Percentiles rank a stretch among this genome's conserved stretches.
Conservation (phyloP, 2,797 vertebrate species). For the Protosalanx chinensis region DNA sequence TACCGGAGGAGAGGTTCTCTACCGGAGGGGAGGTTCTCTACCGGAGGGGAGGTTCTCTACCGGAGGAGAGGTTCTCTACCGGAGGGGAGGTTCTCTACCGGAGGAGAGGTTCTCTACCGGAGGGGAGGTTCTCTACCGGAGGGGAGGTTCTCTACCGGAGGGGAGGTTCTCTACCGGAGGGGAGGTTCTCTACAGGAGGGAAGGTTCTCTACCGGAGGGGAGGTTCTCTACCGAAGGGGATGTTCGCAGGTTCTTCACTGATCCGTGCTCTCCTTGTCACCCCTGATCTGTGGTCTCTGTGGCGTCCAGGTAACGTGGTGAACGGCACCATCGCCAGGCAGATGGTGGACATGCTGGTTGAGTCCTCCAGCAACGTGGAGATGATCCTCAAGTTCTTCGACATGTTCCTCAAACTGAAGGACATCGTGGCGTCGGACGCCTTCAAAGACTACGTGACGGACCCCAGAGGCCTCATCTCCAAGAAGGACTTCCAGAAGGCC, state of each 20-base stretch:
- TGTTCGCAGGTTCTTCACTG: too few species aligned
- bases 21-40: neutral
- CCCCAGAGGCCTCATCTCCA: conserved; percentile 91
- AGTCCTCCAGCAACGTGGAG: conserved; percentile 96
- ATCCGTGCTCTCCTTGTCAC: too few species aligned
- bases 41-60: conserved; percentile 7
- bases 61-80: conserved; percentile 75
- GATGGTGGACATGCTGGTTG: conserved; percentile 99
- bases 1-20: neutral
- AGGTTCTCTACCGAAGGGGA: too few species aligned
- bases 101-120: conserved; percentile 78
- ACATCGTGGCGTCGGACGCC: conserved; percentile 92
- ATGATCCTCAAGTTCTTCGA: conserved; percentile 99
- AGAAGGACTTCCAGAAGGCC: conserved; percentile 97
- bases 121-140: conserved; percentile 70
- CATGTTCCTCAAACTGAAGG: conserved; percentile 97
- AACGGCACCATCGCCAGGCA: conserved; percentile 95
- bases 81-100: conserved; percentile 74
- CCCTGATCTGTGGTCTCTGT: neutral
- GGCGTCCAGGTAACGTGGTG: conserved; percentile 86
- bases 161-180: neutral
- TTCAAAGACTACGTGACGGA: conserved; percentile 92
- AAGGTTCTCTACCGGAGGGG: too few species aligned
- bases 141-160: neutral
- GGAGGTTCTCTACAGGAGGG: too few species aligned